Evolutionary conservation across 2,113 vertebrate genomes (phyloP), one percentile per base, ranked within the genome.

Genomic region (Arenaria interpres): DNA sequence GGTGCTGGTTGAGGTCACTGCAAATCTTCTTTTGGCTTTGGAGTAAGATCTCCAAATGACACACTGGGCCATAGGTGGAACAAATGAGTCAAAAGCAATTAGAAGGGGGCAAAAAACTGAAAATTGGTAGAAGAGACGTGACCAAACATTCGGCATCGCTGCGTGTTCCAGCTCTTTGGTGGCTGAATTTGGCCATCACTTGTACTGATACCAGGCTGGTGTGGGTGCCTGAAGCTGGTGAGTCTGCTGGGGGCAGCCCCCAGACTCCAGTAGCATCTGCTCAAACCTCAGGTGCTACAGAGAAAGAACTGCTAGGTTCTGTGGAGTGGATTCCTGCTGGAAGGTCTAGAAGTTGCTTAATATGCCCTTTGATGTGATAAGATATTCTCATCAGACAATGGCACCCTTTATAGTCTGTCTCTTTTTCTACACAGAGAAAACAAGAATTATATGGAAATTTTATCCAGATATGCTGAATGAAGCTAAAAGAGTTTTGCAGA

Each of bases 161-260:
- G 32, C 39, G 9, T 0, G 7, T 28, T 77, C 9, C 0, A 6
- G 10, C 10, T 12, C 24, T 14, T 7, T 9, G 66, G 60, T 41
- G 53, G 5, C 27, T 54, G 3, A 5, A 7, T 13, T 7, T 0
- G 2, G 41, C 16, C 28, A 7, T 4, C 30, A 4, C 0, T 2
- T 62, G 43, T 25, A 2, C 22, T 1, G 41, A 33, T 3, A 10
- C 30, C 6, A 3, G 33, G 10, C 23, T 51, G 53, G 25, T 25
- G 17, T 0, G 0, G 8, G 53, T 11, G 16, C 48, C 22, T 0
- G 19, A 4, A 25, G 59, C 24, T 0, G 4, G 6, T 14, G 76
- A 4, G 33, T 24, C 53, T 59, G 56, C 51, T 2, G 3, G 64
- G 3, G 72, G 32, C 69, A 60, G 39, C 50, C 57, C 63, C 7